Evolutionary conservation across 2,888 invertebrate species (phyloP).

Genomic region (Anaspis maculata): DNA sequence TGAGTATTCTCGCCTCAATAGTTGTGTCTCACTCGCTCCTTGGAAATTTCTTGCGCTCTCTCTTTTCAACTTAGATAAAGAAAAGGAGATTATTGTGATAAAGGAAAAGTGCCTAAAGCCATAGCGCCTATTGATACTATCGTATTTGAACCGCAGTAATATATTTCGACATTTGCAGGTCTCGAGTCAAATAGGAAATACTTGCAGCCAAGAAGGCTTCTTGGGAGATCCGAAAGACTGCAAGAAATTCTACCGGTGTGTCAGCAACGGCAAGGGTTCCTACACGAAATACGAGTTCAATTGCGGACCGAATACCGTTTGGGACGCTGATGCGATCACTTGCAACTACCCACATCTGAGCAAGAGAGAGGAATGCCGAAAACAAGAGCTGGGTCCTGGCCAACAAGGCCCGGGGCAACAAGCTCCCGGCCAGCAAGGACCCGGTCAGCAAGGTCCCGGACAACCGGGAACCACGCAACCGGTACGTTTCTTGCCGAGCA

Average conservation of each 20-base stretch:
- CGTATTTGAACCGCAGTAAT: no score
- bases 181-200: constrained; percentile 10
- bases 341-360: constrained; percentile 58
- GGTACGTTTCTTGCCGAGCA: no score
- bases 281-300: constrained; percentile 58
- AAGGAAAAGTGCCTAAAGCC: no score
- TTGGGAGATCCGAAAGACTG: constrained; percentile 31
- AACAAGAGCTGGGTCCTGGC: constrained; percentile 1
- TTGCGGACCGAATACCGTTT: constrained; percentile 63
- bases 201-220: constrained; percentile 31
- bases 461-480: constrained; percentile 8
- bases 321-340: constrained; percentile 57
- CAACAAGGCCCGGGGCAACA: constrained; percentile 4
- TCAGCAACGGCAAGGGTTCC: constrained; percentile 36
- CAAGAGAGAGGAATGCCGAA: constrained; percentile 31
- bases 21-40: no score
- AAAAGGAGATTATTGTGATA: no score
- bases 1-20: no score
- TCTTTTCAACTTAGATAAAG: no score
- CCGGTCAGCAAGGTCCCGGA: constrained; percentile 7
- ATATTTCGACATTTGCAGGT: no score
- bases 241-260: constrained; percentile 34
- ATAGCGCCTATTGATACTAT: no score
- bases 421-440: constrained; percentile 1
- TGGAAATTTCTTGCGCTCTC: no score